Evolutionary conservation across 2,113 vertebrate species (phyloP).

Genomic region (Sisor rabdophorus): DNA sequence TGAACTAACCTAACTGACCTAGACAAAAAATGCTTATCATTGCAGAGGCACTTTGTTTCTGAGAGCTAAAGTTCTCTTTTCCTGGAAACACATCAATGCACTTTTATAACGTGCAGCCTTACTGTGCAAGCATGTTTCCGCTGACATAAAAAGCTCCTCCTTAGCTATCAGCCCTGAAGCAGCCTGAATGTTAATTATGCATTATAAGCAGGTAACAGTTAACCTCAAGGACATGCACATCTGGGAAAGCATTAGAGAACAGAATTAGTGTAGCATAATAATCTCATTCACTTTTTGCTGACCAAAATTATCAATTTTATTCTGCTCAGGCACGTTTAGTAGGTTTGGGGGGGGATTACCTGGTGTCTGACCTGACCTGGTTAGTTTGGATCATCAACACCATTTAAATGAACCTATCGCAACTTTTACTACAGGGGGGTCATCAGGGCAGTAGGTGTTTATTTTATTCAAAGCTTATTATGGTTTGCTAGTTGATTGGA

Average conservation of each 20-base stretch:
- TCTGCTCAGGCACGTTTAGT: conserved; percentile 29
- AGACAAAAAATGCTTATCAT: conserved; percentile 13
- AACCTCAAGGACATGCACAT: conserved; percentile 50
- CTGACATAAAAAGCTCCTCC: conserved; percentile 24
- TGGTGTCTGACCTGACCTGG: conserved; percentile 28
- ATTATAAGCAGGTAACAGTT: conserved; percentile 31
- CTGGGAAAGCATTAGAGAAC: conserved; percentile 36
- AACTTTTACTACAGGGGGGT: background rate
- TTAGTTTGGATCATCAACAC: conserved; percentile 3
- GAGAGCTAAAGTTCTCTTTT: background rate
- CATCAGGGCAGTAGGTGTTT: background rate
- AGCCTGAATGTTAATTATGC: conserved; percentile 41
- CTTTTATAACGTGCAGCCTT: conserved; percentile 15
- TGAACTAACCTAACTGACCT: conserved; percentile 2
- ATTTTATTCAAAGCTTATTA: background rate
- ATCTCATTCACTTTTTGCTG: conserved; percentile 39
- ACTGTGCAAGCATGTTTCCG: conserved; percentile 24
- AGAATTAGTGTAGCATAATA: conserved; percentile 37
- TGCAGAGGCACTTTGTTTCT: background rate
- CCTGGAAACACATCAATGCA: conserved; percentile 37
- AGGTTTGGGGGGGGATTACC: background rate
- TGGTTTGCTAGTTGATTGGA: background rate
- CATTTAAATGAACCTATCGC: background rate
- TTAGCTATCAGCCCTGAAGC: conserved; percentile 30
- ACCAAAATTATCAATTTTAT: conserved; percentile 33